phyloP scores from a whole-genome alignment of 1,140 invertebrate species.

The Tetraneura akinire region DNA sequence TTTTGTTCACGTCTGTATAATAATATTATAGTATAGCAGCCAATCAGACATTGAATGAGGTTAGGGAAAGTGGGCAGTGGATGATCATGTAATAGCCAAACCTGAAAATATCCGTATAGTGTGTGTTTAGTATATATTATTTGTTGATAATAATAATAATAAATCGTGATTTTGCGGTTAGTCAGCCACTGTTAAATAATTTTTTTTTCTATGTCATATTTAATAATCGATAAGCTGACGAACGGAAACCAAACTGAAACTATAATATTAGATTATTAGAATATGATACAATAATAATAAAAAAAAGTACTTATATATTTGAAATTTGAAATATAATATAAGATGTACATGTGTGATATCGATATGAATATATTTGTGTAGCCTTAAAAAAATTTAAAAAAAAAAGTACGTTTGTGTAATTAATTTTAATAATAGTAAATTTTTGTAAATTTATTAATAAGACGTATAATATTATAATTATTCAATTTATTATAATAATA shows the following conservation, averaged over 20 bases:
- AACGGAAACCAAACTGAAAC: not conserved
- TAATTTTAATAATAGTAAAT: no score
- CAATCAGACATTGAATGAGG: conserved; percentile 39
- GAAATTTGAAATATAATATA: no score
- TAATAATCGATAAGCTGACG: not conserved
- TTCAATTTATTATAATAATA: no score
- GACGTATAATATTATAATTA: no score
- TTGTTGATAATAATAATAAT: conserved; percentile 24
- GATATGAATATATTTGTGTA: not conserved
- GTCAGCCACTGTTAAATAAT: conserved; percentile 15
- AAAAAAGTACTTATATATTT: no score
- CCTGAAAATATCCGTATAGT: conserved; percentile 47
- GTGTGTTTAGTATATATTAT: conserved; percentile 16
- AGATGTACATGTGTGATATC: no score
- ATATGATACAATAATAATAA: no score
- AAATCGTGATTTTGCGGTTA: conserved; percentile 48
- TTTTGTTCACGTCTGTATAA: not conserved
- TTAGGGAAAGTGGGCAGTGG: conserved; percentile 51
- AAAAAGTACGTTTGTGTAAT: not conserved
- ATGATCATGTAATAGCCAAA: conserved; percentile 50
- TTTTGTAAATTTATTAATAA: no score
- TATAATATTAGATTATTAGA: not conserved
- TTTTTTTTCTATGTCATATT: not conserved
- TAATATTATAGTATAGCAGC: not conserved
- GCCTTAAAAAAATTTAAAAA: not conserved